A percentile compares a stretch with the other conserved stretches of the same genome.
phyloP scores from a whole-genome alignment of 2,113 vertebrate genomes.

The Sigmodon hispidus region DNA sequence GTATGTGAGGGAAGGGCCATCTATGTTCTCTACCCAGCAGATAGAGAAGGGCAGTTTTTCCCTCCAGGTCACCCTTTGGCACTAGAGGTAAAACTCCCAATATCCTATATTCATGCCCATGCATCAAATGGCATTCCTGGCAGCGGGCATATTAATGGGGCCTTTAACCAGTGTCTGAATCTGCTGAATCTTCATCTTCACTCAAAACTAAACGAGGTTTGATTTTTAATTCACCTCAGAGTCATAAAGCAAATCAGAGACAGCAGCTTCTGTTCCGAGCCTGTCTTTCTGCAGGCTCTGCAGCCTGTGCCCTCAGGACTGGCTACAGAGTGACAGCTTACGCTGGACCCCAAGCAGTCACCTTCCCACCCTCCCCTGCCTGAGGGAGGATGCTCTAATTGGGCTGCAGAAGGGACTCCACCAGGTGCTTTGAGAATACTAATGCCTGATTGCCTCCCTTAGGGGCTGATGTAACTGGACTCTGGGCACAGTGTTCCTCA shows the following conservation, averaged over 20 bases:
- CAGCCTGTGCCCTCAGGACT: neutral
- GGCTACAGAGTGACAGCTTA: neutral
- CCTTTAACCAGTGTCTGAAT: conserved; percentile 32
- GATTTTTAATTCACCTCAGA: conserved; percentile 69
- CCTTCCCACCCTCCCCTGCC: neutral
- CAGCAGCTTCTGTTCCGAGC: neutral
- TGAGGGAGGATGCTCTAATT: neutral
- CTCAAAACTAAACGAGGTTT: conserved; percentile 64
- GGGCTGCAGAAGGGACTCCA: neutral
- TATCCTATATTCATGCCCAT: neutral
- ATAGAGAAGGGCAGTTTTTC: neutral
- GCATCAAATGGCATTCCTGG: neutral
- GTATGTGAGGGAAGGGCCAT: neutral
- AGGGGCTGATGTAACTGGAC: neutral
- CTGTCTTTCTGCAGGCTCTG: neutral
- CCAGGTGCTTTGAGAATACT: neutral
- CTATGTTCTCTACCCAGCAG: too few species aligned
- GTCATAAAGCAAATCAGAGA: conserved; percentile 52
- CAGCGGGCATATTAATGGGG: conserved; percentile 48
- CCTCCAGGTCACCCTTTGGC: neutral
- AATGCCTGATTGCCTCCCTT: neutral
- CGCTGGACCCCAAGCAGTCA: neutral
- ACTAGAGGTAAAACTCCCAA: neutral
- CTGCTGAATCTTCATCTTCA: conserved; percentile 70
- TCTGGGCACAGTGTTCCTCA: neutral